Base-by-base conservation (phyloP, 2,113 vertebrate species). In the Falco punctatus region DNA sequence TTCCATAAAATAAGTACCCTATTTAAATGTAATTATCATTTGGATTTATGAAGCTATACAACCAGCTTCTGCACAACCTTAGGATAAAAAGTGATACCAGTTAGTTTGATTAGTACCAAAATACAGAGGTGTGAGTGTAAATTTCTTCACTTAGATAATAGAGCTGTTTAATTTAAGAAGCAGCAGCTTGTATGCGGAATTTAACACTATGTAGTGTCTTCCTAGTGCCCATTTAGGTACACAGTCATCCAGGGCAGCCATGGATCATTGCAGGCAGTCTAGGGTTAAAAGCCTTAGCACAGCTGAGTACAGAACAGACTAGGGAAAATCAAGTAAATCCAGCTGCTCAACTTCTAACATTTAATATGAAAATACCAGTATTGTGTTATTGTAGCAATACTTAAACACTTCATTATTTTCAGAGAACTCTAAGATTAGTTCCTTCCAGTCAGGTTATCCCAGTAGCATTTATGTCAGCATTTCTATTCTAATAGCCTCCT, bases 401-500 rank as follows among this genome's bases (percentile, higher is more conserved):
- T 66, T 73, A 48, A 73, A 78, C 15, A 42, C 51, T 13, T 83
- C n/a, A 65, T 92, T 74, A 70, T 88, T 85, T 91, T 85, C 30
- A 58, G 42, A 17, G 42, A 81, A 81, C n/a, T 83, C 74, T 27
- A 57, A 80, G 42, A 88, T 84, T 65, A 33, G 35, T 65, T 88
- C 62, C 42, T 90, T 79, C 40, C 27, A 91, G 51, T 57, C 52
- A 54, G 54, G 65, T 71, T 58, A 78, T 55, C 70, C 32, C 69
- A 85, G 38, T 71, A 88, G 78, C 57, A 67, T 59, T 72, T 54
- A 64, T 42, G 57, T 69, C 94, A 95, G 71, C 61, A 86, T 67
- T 95, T 92, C 89, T 90, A 40, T 79, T 74, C 33, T 74, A 92
- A 71, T 26, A 92, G 38, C 28, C 61, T 92, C 57, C 62, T 71